phyloP scores from a whole-genome alignment of 2,797 vertebrate species.

The Mormyrus hasselquistii region DNA sequence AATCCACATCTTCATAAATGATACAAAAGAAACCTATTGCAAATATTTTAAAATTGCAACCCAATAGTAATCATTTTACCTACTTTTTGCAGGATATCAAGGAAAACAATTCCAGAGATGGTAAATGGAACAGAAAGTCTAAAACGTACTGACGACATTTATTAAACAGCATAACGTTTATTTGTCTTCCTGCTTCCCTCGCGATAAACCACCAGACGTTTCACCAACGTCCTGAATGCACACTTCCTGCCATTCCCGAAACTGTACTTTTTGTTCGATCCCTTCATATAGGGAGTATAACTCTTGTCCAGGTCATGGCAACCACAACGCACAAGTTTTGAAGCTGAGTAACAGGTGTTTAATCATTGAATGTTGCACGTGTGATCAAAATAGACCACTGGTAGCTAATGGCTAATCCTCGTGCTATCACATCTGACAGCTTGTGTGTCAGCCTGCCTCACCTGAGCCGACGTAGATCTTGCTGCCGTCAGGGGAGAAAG shows the following conservation, averaged over 20 bases:
- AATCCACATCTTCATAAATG: not conserved
- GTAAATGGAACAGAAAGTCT: not conserved
- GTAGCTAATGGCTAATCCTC: not conserved
- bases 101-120: not conserved
- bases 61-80: not conserved
- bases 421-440: not conserved
- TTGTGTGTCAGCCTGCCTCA: slow-evolving; percentile 43
- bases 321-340: not conserved
- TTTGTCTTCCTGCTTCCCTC: not conserved
- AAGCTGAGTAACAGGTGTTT: not conserved
- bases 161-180: not conserved
- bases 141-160: not conserved
- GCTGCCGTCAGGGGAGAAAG: slow-evolving; percentile 73
- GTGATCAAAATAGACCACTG: not conserved
- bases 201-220: not conserved
- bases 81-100: not conserved
- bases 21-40: not conserved
- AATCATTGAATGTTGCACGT: not conserved
- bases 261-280: not conserved
- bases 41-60: not conserved
- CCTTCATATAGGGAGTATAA: not conserved
- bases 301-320: not conserved
- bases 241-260: not conserved
- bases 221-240: not conserved
- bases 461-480: slow-evolving; percentile 77